phyloP scores from a whole-genome alignment of 2,888 invertebrate species.

The Tortrix viridana region DNA sequence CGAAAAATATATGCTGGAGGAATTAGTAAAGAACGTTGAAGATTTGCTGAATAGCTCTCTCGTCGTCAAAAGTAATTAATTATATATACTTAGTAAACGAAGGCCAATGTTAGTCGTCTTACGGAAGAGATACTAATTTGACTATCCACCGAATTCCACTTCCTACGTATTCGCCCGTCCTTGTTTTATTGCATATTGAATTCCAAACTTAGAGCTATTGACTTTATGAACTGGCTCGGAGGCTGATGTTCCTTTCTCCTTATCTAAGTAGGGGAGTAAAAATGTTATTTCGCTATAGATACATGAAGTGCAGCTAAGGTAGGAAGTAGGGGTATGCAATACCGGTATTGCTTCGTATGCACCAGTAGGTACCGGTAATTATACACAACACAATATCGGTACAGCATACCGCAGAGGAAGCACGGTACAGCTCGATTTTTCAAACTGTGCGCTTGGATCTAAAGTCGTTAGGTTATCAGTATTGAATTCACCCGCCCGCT shows the following conservation, averaged over 20 bases:
- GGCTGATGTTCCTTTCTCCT: not conserved
- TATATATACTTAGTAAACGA: not conserved
- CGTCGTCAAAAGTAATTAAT: not conserved
- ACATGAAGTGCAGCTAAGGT: not conserved
- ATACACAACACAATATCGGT: no score
- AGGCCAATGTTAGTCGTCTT: not conserved
- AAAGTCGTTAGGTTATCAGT: no score
- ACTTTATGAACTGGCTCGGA: constrained; percentile 14
- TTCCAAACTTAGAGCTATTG: constrained; percentile 27
- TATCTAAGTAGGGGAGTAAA: not conserved
- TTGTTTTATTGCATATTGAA: constrained; percentile 31
- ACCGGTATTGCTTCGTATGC: no score
- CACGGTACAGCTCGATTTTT: no score
- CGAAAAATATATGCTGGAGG: no score
- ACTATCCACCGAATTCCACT: constrained; percentile 15
- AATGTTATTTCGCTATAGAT: not conserved
- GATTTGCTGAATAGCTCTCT: no score
- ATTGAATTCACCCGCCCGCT: no score
- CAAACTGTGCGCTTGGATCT: no score
- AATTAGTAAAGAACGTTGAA: no score
- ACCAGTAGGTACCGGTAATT: no score
- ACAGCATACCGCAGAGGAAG: no score
- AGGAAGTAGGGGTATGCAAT: not conserved
- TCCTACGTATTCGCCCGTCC: constrained; percentile 10
- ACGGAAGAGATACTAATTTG: constrained; percentile 19